Base-by-base conservation (phyloP, 1,140 invertebrate species). In the Marisa cornuarietis region DNA sequence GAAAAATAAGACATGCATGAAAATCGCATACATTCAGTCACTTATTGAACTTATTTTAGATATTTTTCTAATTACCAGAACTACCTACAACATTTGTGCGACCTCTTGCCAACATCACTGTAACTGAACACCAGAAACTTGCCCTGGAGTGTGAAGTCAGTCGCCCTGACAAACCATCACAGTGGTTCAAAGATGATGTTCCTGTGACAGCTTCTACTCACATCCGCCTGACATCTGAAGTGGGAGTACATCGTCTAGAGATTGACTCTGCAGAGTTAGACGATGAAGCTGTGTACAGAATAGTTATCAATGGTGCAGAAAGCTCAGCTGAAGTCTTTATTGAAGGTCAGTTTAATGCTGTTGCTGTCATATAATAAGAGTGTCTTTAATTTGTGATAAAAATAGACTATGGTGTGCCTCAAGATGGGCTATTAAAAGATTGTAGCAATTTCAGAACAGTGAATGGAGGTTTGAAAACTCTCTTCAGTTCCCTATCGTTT, bases 151-250 rank as follows among this genome's bases (percentile, higher is more conserved):
- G 88, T 84, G 88, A 89, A 82, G 81, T 91, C 51, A 87, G 98
- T 97, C n/a, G 95, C 94, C 80, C 98, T 96, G 22, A 85, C 65
- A 84, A 85, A 71, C 83, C 85, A 26, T 94, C 98, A 80, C 94
- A 95, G 84, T 99, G 98, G 98, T 94, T 93, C 20, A 96, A 96
- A 88, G 95, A 96, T 86, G 93, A 93, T 14, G 91, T 94, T 69
- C 93, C 93, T 81, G 80, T 89, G 71, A 71, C 76, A 24, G 82
- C 85, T 74, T 85, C 84, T 62, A 93, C 96, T 85, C 98, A 98
- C 96, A 91, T 97, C 84, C 95, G 94, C 87, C 98, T 99, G 89
- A 96, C 96, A 31, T 92, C 96, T 11, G 97, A 99, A 91, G 81
- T 94, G 93, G 77, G 92, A 91, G 81, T 94, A 94, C 82, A 92